Evolutionary conservation across 2,797 vertebrate genomes (phyloP).

Genomic region (Linurgus olivaceus): DNA sequence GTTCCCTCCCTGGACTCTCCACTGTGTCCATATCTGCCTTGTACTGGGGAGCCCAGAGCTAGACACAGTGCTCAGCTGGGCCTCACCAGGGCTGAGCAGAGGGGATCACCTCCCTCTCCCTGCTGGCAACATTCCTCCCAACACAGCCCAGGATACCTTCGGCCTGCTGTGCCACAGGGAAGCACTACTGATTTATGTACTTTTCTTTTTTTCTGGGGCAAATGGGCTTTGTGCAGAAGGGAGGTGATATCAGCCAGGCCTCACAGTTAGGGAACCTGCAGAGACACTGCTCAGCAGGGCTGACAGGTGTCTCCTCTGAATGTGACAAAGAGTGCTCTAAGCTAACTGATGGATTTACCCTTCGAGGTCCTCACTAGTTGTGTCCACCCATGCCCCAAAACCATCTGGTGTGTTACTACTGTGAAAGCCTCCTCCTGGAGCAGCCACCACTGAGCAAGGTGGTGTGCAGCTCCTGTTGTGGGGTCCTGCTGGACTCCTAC

Average conservation of each 20-base stretch:
- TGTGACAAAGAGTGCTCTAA: accelerated
- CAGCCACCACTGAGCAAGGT: not conserved
- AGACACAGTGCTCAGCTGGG: not conserved
- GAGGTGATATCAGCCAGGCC: not conserved
- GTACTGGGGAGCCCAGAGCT: not conserved
- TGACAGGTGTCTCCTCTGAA: not conserved
- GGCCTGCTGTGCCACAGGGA: not conserved
- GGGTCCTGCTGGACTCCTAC: not conserved
- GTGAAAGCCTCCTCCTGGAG: not conserved
- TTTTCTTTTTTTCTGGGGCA: not conserved
- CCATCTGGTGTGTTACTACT: not conserved
- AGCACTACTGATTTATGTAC: not conserved
- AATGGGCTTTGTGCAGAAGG: not conserved
- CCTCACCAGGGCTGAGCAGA: not conserved
- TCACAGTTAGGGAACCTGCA: not conserved
- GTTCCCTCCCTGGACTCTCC: not conserved
- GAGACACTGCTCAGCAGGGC: not conserved
- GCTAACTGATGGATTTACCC: not conserved
- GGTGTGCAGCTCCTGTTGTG: not conserved
- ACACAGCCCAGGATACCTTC: not conserved
- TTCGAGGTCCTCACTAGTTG: not conserved
- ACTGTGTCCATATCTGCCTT: not conserved
- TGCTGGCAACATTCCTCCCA: not conserved
- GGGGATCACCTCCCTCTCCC: not conserved
- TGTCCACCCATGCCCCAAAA: not conserved